Percentiles rank a stretch among this genome's conserved stretches.
Conservation (phyloP, 2,888 invertebrate species). For the Tinea trinotella region DNA sequence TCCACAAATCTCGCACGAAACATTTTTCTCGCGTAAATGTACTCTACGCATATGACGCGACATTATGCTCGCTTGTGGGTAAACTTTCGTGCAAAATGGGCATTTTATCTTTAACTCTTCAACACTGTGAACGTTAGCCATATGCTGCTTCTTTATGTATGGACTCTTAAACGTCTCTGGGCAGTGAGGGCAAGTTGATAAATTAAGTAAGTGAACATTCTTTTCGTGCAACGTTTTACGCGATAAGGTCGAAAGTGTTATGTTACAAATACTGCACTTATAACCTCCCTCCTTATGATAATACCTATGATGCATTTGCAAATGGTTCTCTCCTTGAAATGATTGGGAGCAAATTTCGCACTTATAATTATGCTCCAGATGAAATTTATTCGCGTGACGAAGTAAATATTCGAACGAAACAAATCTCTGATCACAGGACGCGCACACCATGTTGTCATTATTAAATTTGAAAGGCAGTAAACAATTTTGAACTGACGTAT, state of each 20-base stretch:
- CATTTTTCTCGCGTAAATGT: constrained; percentile 63
- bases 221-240: constrained; percentile 60
- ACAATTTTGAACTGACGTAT: constrained; percentile 54
- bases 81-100: constrained; percentile 60
- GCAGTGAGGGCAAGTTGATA: constrained; percentile 52
- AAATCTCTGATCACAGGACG: constrained; percentile 56
- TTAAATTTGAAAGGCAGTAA: constrained; percentile 55
- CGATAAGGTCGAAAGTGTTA: constrained; percentile 55
- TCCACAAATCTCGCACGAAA: constrained; percentile 57
- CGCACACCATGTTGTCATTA: constrained; percentile 51
- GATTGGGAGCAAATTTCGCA: constrained; percentile 63
- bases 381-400: constrained; percentile 58
- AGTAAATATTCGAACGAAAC: constrained; percentile 58
- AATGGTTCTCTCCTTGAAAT: constrained; percentile 61
- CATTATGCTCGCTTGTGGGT: constrained; percentile 69
- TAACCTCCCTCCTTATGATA: constrained; percentile 61
- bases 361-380: constrained; percentile 58
- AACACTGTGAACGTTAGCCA: constrained; percentile 55
- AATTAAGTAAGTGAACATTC: constrained; percentile 51
- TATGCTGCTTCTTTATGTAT: constrained; percentile 53
- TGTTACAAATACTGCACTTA: constrained; percentile 58
- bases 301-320: constrained; percentile 62
- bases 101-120: constrained; percentile 62
- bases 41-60: constrained; percentile 74
- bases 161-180: constrained; percentile 60